Conservation (phyloP, 2,888 invertebrate species). For the Lydus trimaculatus region DNA sequence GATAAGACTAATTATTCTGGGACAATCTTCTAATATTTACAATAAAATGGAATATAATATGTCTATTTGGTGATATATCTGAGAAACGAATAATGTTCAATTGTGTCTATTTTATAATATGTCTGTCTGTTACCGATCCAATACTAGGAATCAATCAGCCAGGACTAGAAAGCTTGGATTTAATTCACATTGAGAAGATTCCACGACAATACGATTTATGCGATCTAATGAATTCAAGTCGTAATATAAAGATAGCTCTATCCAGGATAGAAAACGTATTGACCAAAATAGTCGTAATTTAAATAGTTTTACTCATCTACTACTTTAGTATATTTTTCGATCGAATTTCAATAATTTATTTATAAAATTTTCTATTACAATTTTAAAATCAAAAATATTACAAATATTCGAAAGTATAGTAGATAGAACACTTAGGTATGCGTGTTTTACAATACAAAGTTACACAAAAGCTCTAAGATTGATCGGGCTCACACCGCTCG, state of each 20-base stretch:
- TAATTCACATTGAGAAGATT: conserved; percentile 17
- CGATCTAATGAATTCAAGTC: conserved; percentile 37
- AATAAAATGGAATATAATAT: conserved; percentile 60
- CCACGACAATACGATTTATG: conserved; percentile 25
- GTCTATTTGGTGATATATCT: conserved; percentile 58
- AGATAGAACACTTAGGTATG: conserved; percentile 42
- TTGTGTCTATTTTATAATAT: conserved; percentile 34
- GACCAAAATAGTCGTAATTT: too few species aligned
- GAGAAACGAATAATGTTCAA: conserved; percentile 57
- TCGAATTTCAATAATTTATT: not conserved
- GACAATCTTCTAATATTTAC: conserved; percentile 39
- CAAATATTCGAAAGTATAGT: not conserved
- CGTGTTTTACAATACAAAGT: conserved; percentile 53
- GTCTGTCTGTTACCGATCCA: conserved; percentile 39
- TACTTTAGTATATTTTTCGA: too few species aligned
- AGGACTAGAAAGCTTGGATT: not conserved
- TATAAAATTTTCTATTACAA: not conserved
- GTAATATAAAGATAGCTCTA: conserved; percentile 1
- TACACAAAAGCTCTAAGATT: conserved; percentile 57
- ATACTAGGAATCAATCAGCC: conserved; percentile 25
- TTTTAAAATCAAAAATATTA: too few species aligned
- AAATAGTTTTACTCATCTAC: too few species aligned
- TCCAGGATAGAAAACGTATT: not conserved
- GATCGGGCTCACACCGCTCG: conserved; percentile 54
- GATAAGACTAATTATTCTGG: too few species aligned